Evolutionary conservation across 2,113 vertebrate genomes (phyloP).

Genomic region (Gobius niger): DNA sequence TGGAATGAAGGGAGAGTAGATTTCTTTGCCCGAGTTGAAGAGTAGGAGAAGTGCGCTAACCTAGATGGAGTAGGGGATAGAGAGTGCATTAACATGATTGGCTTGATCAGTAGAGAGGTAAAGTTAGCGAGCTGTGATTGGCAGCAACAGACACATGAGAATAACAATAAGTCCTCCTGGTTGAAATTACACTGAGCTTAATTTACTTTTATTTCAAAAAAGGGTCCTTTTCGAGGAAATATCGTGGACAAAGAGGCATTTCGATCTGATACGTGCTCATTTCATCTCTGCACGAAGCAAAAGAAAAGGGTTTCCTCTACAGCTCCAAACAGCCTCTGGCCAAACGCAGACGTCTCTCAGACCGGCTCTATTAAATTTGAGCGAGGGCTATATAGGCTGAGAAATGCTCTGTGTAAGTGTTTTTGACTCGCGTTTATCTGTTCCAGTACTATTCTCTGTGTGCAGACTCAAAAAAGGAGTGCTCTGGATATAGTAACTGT

Average conservation of each 20-base stretch:
- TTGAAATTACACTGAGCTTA: too few relatives aligned
- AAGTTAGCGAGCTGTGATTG: too few relatives aligned
- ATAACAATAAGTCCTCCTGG: too few relatives aligned
- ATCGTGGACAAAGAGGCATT: neutral
- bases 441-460: constrained; percentile 13
- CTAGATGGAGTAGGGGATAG: too few relatives aligned
- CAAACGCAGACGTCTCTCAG: neutral
- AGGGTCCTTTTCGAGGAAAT: too few relatives aligned
- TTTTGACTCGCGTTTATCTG: neutral
- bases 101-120: too few relatives aligned
- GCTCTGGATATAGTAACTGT: constrained; percentile 22
- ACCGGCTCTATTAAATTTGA: constrained; percentile 17
- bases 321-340: neutral
- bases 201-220: too few relatives aligned
- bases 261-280: neutral
- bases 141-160: too few relatives aligned
- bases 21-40: too few relatives aligned
- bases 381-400: constrained; percentile 2
- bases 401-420: neutral
- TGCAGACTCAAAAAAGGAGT: constrained; percentile 10
- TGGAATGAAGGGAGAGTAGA: too few relatives aligned
- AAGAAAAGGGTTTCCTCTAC: constrained; percentile 1
- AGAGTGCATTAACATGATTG: too few relatives aligned
- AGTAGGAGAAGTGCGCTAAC: too few relatives aligned
- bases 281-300: neutral